Evolutionary conservation across 2,113 vertebrate genomes (phyloP).

Genomic region (Gorsachius goisagi): DNA sequence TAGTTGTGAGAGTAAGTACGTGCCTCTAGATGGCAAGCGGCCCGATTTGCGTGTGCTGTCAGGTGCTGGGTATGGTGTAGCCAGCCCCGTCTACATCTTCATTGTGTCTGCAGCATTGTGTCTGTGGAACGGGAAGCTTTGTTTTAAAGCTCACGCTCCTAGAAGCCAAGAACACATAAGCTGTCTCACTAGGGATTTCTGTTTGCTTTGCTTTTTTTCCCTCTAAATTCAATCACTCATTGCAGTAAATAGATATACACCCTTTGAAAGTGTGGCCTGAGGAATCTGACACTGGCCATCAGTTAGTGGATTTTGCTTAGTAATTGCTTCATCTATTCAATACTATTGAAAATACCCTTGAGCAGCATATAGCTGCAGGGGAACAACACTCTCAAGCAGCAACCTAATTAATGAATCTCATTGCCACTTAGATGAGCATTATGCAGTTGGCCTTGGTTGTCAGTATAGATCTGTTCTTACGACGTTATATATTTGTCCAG

Average conservation of each 20-base stretch:
- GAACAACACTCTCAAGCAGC: conserved; percentile 18
- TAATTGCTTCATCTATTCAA: conserved; percentile 55
- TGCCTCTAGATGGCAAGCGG: neutral
- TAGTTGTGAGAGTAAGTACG: neutral
- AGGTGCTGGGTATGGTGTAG: neutral
- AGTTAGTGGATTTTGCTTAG: conserved; percentile 59
- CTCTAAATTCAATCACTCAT: neutral
- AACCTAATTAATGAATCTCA: conserved; percentile 60
- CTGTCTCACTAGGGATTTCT: neutral
- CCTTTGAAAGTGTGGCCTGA: neutral
- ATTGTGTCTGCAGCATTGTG: neutral
- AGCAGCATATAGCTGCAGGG: conserved; percentile 62
- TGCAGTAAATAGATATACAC: neutral
- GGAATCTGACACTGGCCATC: conserved; percentile 44
- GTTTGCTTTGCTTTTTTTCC: neutral
- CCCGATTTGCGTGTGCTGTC: neutral
- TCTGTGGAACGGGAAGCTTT: neutral
- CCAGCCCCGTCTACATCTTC: neutral
- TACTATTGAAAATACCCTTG: conserved; percentile 59
- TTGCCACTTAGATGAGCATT: conserved; percentile 44
- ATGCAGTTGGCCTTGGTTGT: conserved; percentile 10
- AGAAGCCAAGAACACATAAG: neutral
- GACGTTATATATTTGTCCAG: neutral
- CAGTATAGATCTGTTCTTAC: conserved; percentile 25
- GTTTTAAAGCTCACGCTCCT: neutral